Evolutionary conservation across 2,113 vertebrate genomes (phyloP).

Genomic region (Ictalurus punctatus): DNA sequence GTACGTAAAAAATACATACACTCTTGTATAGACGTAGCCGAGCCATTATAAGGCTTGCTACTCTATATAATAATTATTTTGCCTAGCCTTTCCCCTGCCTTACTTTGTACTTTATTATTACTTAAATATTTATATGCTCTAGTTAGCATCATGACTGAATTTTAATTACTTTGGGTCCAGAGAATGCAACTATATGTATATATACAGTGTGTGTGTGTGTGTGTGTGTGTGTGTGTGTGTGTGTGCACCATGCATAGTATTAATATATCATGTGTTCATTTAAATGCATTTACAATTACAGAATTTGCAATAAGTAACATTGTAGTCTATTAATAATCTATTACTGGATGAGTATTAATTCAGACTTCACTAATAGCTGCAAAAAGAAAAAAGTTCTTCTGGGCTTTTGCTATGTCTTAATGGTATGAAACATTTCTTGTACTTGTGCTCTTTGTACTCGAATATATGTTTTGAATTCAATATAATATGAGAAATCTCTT

Average conservation of each 20-base stretch:
- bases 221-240: background rate
- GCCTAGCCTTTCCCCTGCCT: background rate
- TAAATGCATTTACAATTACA: background rate
- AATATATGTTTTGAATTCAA: background rate
- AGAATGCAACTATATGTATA: background rate
- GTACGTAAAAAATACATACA: background rate
- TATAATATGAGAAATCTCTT: background rate
- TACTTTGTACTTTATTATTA: background rate
- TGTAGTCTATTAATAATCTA: background rate
- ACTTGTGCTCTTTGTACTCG: background rate
- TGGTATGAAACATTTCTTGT: background rate
- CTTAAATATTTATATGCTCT: background rate
- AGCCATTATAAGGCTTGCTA: background rate
- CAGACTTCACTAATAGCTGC: slow-evolving; percentile 25
- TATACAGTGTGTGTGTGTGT: background rate
- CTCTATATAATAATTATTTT: background rate
- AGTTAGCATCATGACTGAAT: background rate
- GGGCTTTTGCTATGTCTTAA: background rate
- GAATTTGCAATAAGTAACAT: background rate
- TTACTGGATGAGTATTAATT: background rate
- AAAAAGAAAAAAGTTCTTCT: slow-evolving; percentile 14
- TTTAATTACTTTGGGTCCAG: background rate
- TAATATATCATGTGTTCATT: background rate
- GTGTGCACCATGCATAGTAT: background rate
- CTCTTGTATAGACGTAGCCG: background rate